A percentile compares a stretch with the other conserved stretches of the same genome.
Evolutionary conservation across 2,113 vertebrate genomes (phyloP).

Genomic region (Nothoprocta perdicaria): DNA sequence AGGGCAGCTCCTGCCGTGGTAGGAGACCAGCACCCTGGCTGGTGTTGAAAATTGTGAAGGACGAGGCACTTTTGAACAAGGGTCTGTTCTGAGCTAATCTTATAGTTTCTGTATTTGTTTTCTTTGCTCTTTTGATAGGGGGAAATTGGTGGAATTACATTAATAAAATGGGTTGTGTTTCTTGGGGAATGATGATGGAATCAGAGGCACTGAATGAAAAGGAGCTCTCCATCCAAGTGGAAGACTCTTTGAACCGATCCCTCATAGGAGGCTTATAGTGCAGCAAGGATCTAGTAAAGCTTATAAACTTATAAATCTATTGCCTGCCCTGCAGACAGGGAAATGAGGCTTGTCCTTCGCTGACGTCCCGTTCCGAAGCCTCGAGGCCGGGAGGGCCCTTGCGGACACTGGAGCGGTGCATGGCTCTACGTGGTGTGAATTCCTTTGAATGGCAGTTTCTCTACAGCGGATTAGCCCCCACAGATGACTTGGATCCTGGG

Average conservation of each 20-base stretch:
- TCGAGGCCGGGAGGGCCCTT: constrained; percentile 59
- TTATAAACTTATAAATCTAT: constrained; percentile 1
- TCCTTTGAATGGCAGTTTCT: constrained; percentile 79
- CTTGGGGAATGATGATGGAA: neutral
- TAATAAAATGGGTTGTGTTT: neutral
- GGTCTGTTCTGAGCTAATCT: neutral
- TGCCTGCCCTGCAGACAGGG: constrained; percentile 40
- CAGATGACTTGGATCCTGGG: constrained; percentile 82
- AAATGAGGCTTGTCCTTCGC: constrained; percentile 31
- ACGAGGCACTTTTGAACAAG: neutral
- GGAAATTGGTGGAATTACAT: neutral
- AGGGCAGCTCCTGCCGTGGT: neutral
- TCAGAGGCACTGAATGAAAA: neutral
- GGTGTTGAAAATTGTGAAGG: neutral
- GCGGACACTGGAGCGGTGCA: constrained; percentile 72
- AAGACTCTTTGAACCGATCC: neutral
- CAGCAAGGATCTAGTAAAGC: neutral
- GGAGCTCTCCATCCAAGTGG: neutral
- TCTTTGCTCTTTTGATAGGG: neutral
- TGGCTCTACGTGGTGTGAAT: constrained; percentile 77
- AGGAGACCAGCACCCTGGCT: neutral
- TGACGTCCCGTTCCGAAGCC: neutral
- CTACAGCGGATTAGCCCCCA: constrained; percentile 74
- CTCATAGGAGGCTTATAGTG: neutral
- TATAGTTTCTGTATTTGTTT: neutral